A percentile compares a stretch with the other conserved stretches of the same genome.
phyloP scores from a whole-genome alignment of 2,888 invertebrate genomes.

The Hirtodrosophila histrioides region DNA sequence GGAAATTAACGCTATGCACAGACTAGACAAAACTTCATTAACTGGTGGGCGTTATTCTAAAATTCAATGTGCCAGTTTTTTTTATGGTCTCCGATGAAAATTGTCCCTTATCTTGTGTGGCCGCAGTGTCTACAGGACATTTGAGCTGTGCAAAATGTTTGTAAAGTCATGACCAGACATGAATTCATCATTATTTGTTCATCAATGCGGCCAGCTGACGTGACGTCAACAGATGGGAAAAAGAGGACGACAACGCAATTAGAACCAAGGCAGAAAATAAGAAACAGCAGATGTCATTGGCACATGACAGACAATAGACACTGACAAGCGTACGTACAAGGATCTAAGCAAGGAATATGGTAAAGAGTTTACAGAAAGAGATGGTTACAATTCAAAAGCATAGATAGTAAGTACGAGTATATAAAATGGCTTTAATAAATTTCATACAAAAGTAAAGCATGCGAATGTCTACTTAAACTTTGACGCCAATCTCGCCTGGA shows the following conservation, averaged over 20 bases:
- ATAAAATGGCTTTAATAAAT: slow-evolving; percentile 72
- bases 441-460: slow-evolving; percentile 46
- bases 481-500: slow-evolving; percentile 86
- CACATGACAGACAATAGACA: slow-evolving; percentile 32
- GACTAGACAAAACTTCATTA: slow-evolving; percentile 23
- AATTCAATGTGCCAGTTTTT: slow-evolving; percentile 24
- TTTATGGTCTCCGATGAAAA: background rate
- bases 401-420: slow-evolving; percentile 11
- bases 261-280: slow-evolving; percentile 26
- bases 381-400: slow-evolving; percentile 3
- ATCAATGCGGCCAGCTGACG: slow-evolving; percentile 32
- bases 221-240: slow-evolving; percentile 63
- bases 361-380: background rate
- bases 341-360: slow-evolving; percentile 2
- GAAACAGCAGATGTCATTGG: slow-evolving; percentile 44
- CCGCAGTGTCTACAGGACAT: slow-evolving; percentile 23
- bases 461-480: slow-evolving; percentile 59
- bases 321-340: slow-evolving; percentile 2
- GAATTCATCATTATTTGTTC: slow-evolving; percentile 67
- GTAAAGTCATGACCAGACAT: slow-evolving; percentile 72
- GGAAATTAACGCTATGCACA: slow-evolving; percentile 31
- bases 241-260: slow-evolving; percentile 41
- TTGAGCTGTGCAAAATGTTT: slow-evolving; percentile 32
- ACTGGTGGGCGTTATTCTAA: slow-evolving; percentile 18
- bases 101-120: slow-evolving; percentile 9